Percentiles rank a stretch among this genome's conserved stretches.
Evolutionary conservation across 2,113 vertebrate species (phyloP).

Genomic region (Sinocyclocheilus anophthalmus): DNA sequence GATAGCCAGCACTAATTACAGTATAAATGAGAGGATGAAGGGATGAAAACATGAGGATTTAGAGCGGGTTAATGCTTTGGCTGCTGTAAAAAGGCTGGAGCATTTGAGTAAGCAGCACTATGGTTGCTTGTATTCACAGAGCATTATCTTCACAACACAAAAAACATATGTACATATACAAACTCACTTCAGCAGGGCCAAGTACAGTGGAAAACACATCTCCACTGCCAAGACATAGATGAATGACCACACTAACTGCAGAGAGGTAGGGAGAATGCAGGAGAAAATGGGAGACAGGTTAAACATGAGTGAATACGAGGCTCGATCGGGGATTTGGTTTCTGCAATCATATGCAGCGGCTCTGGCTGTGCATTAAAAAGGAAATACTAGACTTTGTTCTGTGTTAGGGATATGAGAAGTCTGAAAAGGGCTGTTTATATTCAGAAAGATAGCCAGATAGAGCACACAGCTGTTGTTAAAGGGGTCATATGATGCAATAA

Average conservation of each 20-base stretch:
- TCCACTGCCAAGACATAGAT: constrained; percentile 10
- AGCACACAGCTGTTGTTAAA: background rate
- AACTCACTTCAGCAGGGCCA: background rate
- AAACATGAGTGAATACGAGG: background rate
- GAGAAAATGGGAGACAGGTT: constrained; percentile 6
- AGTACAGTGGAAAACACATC: constrained; percentile 20
- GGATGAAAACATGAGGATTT: constrained; percentile 23
- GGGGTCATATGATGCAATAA: no score
- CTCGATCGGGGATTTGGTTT: constrained; percentile 2
- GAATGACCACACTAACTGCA: background rate
- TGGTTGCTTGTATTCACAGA: constrained; percentile 37
- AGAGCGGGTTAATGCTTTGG: constrained; percentile 4
- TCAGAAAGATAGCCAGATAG: background rate
- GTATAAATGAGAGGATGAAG: constrained; percentile 11
- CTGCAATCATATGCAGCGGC: background rate
- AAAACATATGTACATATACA: constrained; percentile 20
- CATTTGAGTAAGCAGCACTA: background rate
- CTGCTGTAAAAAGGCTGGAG: constrained; percentile 1
- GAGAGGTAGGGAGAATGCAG: background rate
- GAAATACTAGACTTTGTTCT: background rate
- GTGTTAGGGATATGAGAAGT: background rate
- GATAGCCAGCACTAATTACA: background rate
- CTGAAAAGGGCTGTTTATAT: background rate
- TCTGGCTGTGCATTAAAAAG: background rate
- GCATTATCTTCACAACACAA: constrained; percentile 25